Percentiles rank a stretch among this genome's conserved stretches.
Conservation (phyloP, 1,140 invertebrate species). For the Penaeus vannamei region DNA sequence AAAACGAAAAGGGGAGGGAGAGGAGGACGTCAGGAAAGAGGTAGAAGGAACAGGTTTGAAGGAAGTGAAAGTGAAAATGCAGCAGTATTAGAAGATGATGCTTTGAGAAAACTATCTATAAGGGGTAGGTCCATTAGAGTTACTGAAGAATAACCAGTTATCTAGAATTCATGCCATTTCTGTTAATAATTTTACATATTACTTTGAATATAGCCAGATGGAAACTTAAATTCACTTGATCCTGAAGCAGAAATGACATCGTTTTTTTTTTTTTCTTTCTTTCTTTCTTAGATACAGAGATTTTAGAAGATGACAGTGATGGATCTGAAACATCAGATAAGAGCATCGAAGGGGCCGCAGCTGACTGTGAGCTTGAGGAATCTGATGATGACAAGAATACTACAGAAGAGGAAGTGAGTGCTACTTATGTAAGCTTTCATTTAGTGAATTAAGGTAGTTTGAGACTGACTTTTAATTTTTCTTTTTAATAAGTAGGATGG, state of each 20-base stretch:
- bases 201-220: no score
- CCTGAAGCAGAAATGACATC: not conserved
- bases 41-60: not conserved
- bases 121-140: not conserved
- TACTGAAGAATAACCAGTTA: no score
- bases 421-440: no score
- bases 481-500: no score
- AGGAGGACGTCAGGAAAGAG: not conserved
- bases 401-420: slow-evolving; percentile 4
- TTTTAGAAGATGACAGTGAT: not conserved
- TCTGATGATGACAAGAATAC: not conserved
- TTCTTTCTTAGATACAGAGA: not conserved
- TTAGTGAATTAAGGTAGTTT: no score
- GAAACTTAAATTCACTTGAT: no score
- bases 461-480: no score
- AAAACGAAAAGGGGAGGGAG: not conserved
- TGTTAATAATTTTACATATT: not conserved
- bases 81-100: slow-evolving; percentile 29
- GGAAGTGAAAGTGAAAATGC: not conserved
- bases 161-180: not conserved
- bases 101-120: not conserved
- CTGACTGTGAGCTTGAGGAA: not conserved
- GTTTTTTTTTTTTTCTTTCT: not conserved
- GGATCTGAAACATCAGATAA: not conserved
- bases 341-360: not conserved